Base-by-base conservation (phyloP, 2,888 invertebrate species). In the Cordylochernes scorpioides region DNA sequence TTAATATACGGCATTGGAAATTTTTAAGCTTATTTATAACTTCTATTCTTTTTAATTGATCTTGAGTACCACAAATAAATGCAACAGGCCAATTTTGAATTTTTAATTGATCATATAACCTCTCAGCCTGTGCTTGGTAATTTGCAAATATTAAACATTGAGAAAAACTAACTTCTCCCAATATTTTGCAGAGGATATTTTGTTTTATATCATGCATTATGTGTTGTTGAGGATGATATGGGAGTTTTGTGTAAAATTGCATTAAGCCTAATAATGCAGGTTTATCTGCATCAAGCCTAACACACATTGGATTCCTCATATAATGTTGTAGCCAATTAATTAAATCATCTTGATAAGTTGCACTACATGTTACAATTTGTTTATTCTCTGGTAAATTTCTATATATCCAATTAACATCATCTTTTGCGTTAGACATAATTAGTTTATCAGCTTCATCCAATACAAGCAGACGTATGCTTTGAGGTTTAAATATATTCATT, bases 401-500 rank as follows among this genome's bases (percentile, higher is more conserved):
- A 48, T 70, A 72, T 28, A 91, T 73, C 45, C 63, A 65, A 44
- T 72, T 69, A 27, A 91, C 67, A 49, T 74, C 70, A 35, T 61
- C 51, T 39, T 66, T 61, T 52, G 77, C 84, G 41, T 63, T 63
- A n/a, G 62, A 61, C 38, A 72, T 71, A 60, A 84, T 65, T 43
- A 97, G 58, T 57, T 82, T 80, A 52, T 97, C 97, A 15, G 84
- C 91, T 60, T 97, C 94, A 56, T 97, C 97, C n/a, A 97, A 55
- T 5, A 94, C 67, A 40, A 94, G 62, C 4, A 60, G 41, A 6
- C 54, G 46, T 12, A 60, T 46, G 18, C 45, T 47, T 14, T 48
- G 43, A 2, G 51, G 49, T 19, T 43, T 44, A 35, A 56, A 32
- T 6, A 30, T 15, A 7, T 26, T 28, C 7, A 24, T 61, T 32